Percentiles rank a stretch among this genome's conserved stretches.
Conservation (phyloP, 1,140 invertebrate species). For the Drosophila suzukii region DNA sequence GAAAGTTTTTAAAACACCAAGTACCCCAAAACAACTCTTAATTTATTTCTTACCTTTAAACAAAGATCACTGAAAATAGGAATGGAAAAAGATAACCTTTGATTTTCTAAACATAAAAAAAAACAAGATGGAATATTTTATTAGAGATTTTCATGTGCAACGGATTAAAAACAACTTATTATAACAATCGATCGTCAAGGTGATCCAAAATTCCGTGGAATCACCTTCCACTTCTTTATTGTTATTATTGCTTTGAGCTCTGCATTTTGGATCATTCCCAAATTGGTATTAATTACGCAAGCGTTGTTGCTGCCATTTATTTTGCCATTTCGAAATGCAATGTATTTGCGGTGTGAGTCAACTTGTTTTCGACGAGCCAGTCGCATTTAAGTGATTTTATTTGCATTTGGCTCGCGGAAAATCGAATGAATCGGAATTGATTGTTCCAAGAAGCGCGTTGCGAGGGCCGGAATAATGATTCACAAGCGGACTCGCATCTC, state of each 20-base stretch:
- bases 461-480: constrained; percentile 20
- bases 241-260: background rate
- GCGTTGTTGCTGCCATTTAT: constrained; percentile 21
- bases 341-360: constrained; percentile 27
- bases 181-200: background rate
- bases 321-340: constrained; percentile 21
- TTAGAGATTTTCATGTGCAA: too few relatives aligned
- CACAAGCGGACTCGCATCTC: constrained; percentile 22
- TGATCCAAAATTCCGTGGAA: background rate
- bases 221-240: background rate
- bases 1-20: too few relatives aligned
- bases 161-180: background rate
- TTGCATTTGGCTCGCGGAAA: constrained; percentile 22
- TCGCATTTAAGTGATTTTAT: constrained; percentile 24
- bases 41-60: too few relatives aligned
- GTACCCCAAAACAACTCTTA: too few relatives aligned
- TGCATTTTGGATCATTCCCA: constrained; percentile 36
- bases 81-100: too few relatives aligned
- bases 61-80: too few relatives aligned
- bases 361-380: constrained; percentile 34
- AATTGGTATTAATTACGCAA: constrained; percentile 75
- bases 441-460: constrained; percentile 22
- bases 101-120: too few relatives aligned
- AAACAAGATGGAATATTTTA: too few relatives aligned
- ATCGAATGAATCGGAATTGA: constrained; percentile 29